phyloP scores from a whole-genome alignment of 2,888 invertebrate species.

The Osmoderma eremita region DNA sequence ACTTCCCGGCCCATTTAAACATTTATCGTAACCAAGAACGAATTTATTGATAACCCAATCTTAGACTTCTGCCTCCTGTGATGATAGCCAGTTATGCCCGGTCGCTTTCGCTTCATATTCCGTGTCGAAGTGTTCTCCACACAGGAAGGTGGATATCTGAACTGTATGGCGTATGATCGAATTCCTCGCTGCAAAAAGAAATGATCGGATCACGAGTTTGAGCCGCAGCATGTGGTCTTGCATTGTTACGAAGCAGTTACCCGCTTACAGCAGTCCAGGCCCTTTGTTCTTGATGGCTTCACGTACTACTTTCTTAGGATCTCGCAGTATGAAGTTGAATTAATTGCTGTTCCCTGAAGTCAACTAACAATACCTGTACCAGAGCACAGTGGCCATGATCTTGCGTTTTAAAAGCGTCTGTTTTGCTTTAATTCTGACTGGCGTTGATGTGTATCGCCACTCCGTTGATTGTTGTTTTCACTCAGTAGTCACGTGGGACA shows the following conservation, averaged over 20 bases:
- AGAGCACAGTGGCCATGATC: neutral
- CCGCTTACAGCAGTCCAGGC: too few relatives aligned
- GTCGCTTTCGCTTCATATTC: neutral
- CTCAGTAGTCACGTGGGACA: neutral
- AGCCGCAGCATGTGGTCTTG: neutral
- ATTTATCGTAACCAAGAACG: neutral
- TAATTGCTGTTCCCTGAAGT: too few relatives aligned
- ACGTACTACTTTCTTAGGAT: too few relatives aligned
- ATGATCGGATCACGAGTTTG: neutral
- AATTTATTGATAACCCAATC: neutral
- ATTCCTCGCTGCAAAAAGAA: too few relatives aligned
- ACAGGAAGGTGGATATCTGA: neutral
- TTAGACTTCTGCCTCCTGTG: neutral
- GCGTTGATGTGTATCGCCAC: neutral
- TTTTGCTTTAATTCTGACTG: neutral
- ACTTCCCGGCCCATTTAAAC: too few relatives aligned
- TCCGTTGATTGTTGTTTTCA: too few relatives aligned
- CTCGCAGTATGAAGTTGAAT: too few relatives aligned
- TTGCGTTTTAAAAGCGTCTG: neutral
- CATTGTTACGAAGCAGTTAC: neutral
- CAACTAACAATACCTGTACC: too few relatives aligned
- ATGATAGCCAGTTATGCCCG: neutral
- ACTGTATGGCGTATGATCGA: neutral
- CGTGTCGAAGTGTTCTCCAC: neutral
- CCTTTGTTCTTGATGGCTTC: too few relatives aligned